Conservation (phyloP, 2,797 vertebrate species). For the Remorina albescens region DNA sequence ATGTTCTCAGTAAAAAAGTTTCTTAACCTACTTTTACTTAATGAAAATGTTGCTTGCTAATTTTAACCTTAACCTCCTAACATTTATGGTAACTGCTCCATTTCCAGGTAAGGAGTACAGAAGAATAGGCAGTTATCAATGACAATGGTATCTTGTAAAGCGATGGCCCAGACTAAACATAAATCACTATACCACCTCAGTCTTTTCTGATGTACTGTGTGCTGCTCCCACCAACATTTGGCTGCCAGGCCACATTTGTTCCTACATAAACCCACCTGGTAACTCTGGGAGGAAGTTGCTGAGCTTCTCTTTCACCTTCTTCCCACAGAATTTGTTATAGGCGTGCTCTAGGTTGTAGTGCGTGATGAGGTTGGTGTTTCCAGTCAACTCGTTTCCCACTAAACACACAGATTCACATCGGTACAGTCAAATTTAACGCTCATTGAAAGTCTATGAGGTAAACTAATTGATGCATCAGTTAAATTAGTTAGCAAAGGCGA, state of each 20-base stretch:
- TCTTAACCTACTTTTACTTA: no score
- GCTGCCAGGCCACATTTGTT: not conserved
- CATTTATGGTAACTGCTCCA: not conserved
- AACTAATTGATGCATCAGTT: not conserved
- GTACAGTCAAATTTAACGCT: not conserved
- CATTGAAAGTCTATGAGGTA: no score
- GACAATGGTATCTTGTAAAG: not conserved
- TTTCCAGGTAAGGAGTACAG: not conserved
- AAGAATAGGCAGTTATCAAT: not conserved
- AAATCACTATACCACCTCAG: no score
- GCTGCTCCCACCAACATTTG: not conserved
- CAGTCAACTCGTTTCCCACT: constrained; percentile 95
- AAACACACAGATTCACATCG: constrained; percentile 36
- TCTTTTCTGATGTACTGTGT: no score
- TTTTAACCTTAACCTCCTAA: no score
- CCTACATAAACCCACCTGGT: constrained; percentile 82
- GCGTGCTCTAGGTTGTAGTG: constrained; percentile 97
- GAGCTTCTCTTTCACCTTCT: constrained; percentile 98
- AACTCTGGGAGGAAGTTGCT: constrained; percentile 98
- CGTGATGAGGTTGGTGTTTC: constrained; percentile 97
- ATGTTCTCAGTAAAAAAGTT: no score
- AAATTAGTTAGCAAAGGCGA: not conserved
- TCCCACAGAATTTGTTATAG: constrained; percentile 98
- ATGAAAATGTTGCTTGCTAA: no score
- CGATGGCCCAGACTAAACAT: no score